Percentiles rank a stretch among this genome's conserved stretches.
These are phyloP conservation scores for Epizoanthus fatuus DNA, from an alignment of 92 coral and sea anemone genomes.

Conservation along the genomic window DNA sequence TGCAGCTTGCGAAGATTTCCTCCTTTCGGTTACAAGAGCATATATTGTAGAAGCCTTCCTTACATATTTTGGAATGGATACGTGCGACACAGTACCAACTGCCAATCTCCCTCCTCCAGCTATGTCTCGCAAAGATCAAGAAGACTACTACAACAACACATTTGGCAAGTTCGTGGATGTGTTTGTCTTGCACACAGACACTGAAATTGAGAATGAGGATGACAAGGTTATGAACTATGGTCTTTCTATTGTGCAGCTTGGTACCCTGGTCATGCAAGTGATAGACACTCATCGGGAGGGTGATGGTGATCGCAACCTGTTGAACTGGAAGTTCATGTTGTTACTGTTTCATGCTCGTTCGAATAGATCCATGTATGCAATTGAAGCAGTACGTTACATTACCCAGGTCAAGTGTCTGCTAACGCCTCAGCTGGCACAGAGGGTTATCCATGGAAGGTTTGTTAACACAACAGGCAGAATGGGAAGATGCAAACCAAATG, in stretches of 20 bases:
- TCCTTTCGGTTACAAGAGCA: slow-evolving; percentile 28
- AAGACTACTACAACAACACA: slow-evolving; percentile 36
- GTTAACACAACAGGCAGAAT: slow-evolving; percentile 38
- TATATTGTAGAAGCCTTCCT: slow-evolving; percentile 44
- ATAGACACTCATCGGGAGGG: slow-evolving; percentile 62
- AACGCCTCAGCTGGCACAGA: slow-evolving; percentile 27
- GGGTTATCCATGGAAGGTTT: slow-evolving; percentile 48
- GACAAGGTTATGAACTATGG: slow-evolving; percentile 45
- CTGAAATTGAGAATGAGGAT: slow-evolving; percentile 8
- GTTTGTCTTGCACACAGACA: slow-evolving; percentile 31
- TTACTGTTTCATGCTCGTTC: slow-evolving; percentile 30
- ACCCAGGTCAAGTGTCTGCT: slow-evolving; percentile 34
- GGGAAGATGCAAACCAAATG: slow-evolving; percentile 36
- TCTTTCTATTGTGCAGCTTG: slow-evolving; percentile 32
- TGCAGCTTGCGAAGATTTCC: slow-evolving; percentile 48
- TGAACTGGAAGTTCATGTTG: slow-evolving; percentile 59
- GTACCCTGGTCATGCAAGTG: slow-evolving; percentile 50
- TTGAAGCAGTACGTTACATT: slow-evolving; percentile 60
- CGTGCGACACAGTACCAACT: neutral
- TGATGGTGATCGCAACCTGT: slow-evolving; percentile 36
- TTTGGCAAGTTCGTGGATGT: slow-evolving; percentile 48
- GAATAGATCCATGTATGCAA: slow-evolving; percentile 49
- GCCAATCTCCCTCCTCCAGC: slow-evolving; percentile 3
- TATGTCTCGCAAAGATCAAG: slow-evolving; percentile 23
- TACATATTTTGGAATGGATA: slow-evolving; percentile 42